Base-by-base conservation (phyloP, 2,888 invertebrate genomes). In the Drosophila percnosoma region DNA sequence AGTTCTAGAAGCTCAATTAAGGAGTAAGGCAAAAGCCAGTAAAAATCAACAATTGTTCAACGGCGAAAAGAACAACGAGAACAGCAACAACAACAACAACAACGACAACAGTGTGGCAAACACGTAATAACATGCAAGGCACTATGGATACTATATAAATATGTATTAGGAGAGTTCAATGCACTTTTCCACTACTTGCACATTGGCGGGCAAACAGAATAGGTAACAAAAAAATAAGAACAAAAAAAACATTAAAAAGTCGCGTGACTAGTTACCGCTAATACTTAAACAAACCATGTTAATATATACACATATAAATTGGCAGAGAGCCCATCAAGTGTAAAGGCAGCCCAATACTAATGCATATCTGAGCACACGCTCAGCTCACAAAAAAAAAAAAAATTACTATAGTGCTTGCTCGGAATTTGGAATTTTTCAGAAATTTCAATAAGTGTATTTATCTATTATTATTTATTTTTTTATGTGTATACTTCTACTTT, bases 21-120 rank as follows among this genome's bases (percentile, higher is more conserved):
- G 80, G 64, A 66, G 57, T 63, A 73, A 72, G 66, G 69, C 69
- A 68, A 42, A 73, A 76, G 73, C 68, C 82, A 82, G 86, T 88
- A 77, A 86, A 86, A 82, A 84, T 87, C 75, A 73, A 82, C 80
- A 69, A 69, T 65, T 68, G 68, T 70, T 81, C 68, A 71, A 74
- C 74, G 67, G 60, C 63, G 45, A 65, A 75, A 65, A 27, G 54
- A 55, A 55, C 18, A 36, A 54, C 24, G 36, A 36, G 24, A 54
- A 38, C 8, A 52, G n/a, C 10, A 33, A 33, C 34, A 34, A 24
- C 10, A 53, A 15, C 53, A 24, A 31, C 5, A 52, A 21, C 33
- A 53, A 24, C 10, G 18, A 15, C 53, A 54, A 59, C 53, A 53
- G 51, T 66, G 45, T 61, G 48, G 67, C 69, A 63, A 53, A 58